phyloP scores from a whole-genome alignment of 2,888 invertebrate species.

The Trichogramma evanescens region DNA sequence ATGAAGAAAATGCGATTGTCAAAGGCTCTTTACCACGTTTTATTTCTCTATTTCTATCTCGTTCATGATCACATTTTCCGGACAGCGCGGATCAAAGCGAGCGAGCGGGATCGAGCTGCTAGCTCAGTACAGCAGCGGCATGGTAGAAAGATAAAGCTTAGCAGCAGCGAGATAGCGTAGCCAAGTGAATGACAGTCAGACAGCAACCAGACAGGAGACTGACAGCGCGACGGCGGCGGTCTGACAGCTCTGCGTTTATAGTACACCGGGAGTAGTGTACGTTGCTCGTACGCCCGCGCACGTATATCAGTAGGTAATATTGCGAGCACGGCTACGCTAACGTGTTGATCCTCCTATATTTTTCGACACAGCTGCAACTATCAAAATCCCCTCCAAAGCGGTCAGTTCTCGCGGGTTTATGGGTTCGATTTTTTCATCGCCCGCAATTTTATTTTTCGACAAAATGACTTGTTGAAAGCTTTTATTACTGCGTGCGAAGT shows the following conservation, averaged over 20 bases:
- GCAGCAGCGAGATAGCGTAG: background rate
- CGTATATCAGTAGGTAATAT: background rate
- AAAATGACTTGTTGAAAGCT: no score
- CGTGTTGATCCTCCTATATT: conserved; percentile 43
- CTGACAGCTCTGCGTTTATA: conserved; percentile 46
- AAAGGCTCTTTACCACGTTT: background rate
- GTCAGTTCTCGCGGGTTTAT: conserved; percentile 24
- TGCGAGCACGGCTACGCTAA: conserved; percentile 34
- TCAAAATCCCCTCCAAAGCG: conserved; percentile 26
- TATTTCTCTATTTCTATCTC: background rate
- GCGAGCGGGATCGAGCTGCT: background rate
- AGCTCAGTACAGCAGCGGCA: background rate
- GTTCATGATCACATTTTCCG: background rate
- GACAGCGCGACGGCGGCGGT: conserved; percentile 52
- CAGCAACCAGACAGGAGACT: conserved; percentile 53
- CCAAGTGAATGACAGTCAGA: conserved; percentile 33
- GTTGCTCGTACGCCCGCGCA: conserved; percentile 32
- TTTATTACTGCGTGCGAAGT: no score
- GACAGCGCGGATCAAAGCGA: conserved; percentile 3
- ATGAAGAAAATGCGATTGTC: conserved; percentile 11
- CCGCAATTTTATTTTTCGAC: no score
- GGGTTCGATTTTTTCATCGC: background rate
- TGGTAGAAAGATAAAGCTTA: conserved; percentile 12
- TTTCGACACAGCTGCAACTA: conserved; percentile 28
- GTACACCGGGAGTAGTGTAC: conserved; percentile 49